Conservation (phyloP, 2,113 vertebrate genomes). For the Thunnus thynnus region DNA sequence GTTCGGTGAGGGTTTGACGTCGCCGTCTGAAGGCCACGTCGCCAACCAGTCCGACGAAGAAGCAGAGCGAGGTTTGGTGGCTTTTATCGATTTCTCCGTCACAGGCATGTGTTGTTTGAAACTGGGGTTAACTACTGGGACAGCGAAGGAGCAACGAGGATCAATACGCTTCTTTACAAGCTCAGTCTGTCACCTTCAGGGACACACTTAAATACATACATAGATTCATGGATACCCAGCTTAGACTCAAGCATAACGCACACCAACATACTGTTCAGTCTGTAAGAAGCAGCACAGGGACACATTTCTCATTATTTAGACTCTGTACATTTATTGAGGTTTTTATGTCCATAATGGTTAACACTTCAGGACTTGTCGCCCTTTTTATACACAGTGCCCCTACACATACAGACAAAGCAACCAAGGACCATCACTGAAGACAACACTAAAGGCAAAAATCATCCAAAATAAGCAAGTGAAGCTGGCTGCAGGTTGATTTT, state of each 20-base stretch:
- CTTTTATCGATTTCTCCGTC: constrained; percentile 59
- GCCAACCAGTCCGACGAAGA: constrained; percentile 9
- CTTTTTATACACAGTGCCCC: no score
- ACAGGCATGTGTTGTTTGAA: constrained; percentile 48
- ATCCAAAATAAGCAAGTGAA: not conserved
- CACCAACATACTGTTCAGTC: not conserved
- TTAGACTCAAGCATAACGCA: not conserved
- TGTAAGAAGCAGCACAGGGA: not conserved
- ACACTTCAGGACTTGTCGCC: no score
- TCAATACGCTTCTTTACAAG: constrained; percentile 51
- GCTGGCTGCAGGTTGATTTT: not conserved
- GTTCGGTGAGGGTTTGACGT: constrained; percentile 2
- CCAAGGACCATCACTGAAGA: no score
- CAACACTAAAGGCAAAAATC: not conserved
- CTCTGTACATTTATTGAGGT: not conserved
- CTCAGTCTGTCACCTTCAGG: constrained; percentile 37
- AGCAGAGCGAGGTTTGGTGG: constrained; percentile 31
- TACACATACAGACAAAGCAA: no score
- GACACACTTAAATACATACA: constrained; percentile 14
- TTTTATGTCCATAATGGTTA: no score
- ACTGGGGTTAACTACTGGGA: constrained; percentile 64
- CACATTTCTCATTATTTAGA: constrained; percentile 2
- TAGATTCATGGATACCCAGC: not conserved
- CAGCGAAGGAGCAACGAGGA: constrained; percentile 39
- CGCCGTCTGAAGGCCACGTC: constrained; percentile 6